These are phyloP conservation scores for Sinosuthora webbiana DNA, from an alignment of 2,113 vertebrate genomes.

Conservation along the genomic window DNA sequence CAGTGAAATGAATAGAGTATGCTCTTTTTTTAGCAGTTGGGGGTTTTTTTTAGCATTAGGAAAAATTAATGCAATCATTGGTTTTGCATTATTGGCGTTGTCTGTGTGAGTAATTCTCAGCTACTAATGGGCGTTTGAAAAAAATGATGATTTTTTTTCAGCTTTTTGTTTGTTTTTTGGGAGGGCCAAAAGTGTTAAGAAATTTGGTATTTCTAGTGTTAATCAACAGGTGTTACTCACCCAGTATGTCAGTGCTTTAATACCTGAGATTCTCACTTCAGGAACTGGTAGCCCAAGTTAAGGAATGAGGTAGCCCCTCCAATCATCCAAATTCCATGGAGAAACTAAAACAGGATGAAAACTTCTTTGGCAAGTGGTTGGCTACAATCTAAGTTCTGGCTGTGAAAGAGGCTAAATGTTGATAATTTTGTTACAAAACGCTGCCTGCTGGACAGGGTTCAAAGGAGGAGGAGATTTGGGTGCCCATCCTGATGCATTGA, in stretches of 20 bases:
- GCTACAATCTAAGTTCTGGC: background rate
- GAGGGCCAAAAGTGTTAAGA: background rate
- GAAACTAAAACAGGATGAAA: background rate
- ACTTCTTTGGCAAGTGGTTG: background rate
- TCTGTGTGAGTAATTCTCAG: background rate
- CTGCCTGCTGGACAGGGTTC: background rate
- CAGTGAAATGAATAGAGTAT: background rate
- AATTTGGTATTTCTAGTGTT: background rate
- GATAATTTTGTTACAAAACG: background rate
- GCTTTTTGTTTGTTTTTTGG: background rate
- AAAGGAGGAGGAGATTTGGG: background rate
- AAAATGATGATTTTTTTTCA: background rate
- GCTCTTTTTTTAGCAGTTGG: background rate
- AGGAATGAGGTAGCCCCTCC: background rate
- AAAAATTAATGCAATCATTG: background rate
- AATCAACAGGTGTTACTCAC: background rate
- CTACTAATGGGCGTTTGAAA: background rate
- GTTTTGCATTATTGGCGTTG: background rate
- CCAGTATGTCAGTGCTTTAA: background rate
- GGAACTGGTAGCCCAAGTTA: background rate
- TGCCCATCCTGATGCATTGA: background rate
- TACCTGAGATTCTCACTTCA: background rate
- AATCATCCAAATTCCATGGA: background rate
- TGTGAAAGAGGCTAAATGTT: background rate
- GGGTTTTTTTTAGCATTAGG: background rate